Conservation (phyloP, 2,113 vertebrate species). For the Parotia lawesii region DNA sequence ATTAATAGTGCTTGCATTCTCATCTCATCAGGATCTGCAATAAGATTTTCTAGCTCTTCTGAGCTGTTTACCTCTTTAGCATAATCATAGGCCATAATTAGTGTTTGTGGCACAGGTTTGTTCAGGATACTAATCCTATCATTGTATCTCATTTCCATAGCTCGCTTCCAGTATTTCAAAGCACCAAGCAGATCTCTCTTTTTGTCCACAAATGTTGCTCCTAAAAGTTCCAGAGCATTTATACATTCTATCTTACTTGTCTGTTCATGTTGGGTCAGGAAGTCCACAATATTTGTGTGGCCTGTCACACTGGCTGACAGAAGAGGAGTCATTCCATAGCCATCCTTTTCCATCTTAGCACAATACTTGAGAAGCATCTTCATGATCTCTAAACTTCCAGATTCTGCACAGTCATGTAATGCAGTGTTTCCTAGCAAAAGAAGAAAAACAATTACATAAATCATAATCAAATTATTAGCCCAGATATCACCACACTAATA, state of each 20-base stretch:
- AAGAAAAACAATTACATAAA: background rate
- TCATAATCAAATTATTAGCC: background rate
- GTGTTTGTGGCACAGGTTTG: background rate
- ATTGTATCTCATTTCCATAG: background rate
- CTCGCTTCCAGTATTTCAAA: background rate
- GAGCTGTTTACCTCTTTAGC: background rate
- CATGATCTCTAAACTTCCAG: conserved; percentile 95
- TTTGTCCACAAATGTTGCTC: background rate
- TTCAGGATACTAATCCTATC: background rate
- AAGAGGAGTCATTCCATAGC: background rate
- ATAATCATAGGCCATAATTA: background rate
- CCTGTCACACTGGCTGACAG: background rate
- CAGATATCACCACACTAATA: background rate
- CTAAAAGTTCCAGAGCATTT: background rate
- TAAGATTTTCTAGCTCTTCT: background rate
- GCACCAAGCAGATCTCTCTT: background rate
- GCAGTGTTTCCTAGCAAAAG: conserved; percentile 86
- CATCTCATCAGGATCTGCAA: background rate
- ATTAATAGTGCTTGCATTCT: background rate
- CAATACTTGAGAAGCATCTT: conserved; percentile 84
- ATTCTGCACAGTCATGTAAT: conserved; percentile 93
- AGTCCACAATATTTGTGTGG: background rate
- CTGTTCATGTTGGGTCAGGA: background rate
- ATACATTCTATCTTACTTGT: background rate
- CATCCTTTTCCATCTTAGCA: background rate